Evolutionary conservation across 2,113 vertebrate genomes (phyloP).

Genomic region (Ictidomys tridecemlineatus): DNA sequence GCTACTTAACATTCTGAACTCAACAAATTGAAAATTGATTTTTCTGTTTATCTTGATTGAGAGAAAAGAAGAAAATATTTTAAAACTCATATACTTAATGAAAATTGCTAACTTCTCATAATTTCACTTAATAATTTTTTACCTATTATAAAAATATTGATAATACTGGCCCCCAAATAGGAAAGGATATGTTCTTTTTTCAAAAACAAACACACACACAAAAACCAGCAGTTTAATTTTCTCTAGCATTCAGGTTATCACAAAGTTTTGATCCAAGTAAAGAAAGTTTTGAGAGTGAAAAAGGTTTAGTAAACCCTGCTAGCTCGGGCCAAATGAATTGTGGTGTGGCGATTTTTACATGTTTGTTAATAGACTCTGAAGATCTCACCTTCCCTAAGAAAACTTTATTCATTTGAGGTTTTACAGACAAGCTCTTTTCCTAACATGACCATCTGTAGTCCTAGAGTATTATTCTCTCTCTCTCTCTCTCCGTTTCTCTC

Average conservation of each 20-base stretch:
- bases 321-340: background rate
- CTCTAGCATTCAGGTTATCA: background rate
- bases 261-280: background rate
- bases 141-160: background rate
- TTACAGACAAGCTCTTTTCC: background rate
- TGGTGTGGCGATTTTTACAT: background rate
- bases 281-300: background rate
- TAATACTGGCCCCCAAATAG: background rate
- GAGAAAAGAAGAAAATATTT: slow-evolving; percentile 42
- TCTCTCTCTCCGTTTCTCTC: background rate
- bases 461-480: background rate
- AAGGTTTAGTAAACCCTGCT: background rate
- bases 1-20: slow-evolving; percentile 57
- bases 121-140: slow-evolving; percentile 54
- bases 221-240: background rate
- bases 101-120: background rate
- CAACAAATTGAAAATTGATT: slow-evolving; percentile 38
- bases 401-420: background rate
- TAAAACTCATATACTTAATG: slow-evolving; percentile 57
- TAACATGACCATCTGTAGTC: background rate
- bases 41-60: slow-evolving; percentile 67
- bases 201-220: background rate
- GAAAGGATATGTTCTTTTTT: background rate
- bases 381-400: background rate
- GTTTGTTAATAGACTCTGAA: background rate